A percentile compares a stretch with the other conserved stretches of the same genome.
These are phyloP conservation scores for Leptinotarsa texana DNA, from an alignment of 1,140 invertebrate genomes.

Conservation along the genomic window DNA sequence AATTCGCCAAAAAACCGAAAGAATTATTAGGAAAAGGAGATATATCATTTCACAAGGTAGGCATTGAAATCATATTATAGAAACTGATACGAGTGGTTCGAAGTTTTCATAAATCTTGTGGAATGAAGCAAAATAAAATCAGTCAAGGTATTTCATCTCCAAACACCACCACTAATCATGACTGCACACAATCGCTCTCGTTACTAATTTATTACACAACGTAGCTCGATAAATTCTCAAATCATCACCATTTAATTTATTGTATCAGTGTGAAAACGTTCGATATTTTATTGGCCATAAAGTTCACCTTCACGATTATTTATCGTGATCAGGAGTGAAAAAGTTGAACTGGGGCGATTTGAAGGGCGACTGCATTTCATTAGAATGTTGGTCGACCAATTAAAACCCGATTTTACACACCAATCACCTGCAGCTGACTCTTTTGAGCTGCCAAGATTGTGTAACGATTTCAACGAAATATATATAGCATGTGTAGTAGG, in stretches of 20 bases:
- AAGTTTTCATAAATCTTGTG: no score
- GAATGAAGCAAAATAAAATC: no score
- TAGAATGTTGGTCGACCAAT: slow-evolving; percentile 53
- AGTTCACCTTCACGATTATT: slow-evolving; percentile 19
- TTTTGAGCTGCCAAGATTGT: slow-evolving; percentile 11
- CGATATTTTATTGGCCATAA: slow-evolving; percentile 26
- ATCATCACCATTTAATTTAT: background rate
- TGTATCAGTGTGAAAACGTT: slow-evolving; percentile 9
- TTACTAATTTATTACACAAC: background rate
- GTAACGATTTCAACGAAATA: slow-evolving; percentile 11
- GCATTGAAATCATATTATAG: no score
- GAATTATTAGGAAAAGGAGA: no score
- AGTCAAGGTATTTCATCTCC: no score
- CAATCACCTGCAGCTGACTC: slow-evolving; percentile 30
- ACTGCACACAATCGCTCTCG: background rate
- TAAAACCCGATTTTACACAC: slow-evolving; percentile 37
- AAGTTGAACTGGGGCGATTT: slow-evolving; percentile 34
- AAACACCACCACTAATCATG: no score
- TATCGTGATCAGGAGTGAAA: slow-evolving; percentile 19
- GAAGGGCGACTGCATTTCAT: slow-evolving; percentile 46
- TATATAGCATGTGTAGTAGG: background rate
- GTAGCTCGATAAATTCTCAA: background rate
- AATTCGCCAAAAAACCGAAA: no score
- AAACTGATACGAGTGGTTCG: no score
- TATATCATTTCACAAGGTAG: no score